Evolutionary conservation across 2,888 invertebrate genomes (phyloP), one percentile per base, ranked within the genome.

Genomic region (Willowsia nigromaculata): DNA sequence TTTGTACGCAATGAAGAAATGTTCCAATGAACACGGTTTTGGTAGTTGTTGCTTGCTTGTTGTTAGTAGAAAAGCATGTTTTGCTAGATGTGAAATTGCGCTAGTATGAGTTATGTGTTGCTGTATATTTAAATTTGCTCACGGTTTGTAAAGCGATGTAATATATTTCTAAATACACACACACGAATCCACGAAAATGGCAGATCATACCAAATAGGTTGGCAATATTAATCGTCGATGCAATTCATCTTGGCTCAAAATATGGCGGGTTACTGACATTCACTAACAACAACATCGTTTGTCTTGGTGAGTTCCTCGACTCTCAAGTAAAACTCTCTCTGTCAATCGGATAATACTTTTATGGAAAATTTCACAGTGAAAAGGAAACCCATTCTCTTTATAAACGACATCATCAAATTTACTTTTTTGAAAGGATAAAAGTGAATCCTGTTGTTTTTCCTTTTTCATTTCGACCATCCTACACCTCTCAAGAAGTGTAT

Each of bases 211-310:
- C 18, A 5, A n/a, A 22, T n/a, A n/a, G n/a, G n/a, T n/a, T n/a
- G n/a, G n/a, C 15, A 40, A 43, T 22, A 71, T 71, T 71, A 71
- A 68, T 71, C 43, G 40, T 50, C 6, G 7, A 2, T 25, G 27
- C 13, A 43, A 50, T 74, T 27, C 9, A 1, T 30, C 9, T 53
- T 15, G 0, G 15, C 30, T 50, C 30, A 30, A 74, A 74, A 74
- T 47, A 74, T 74, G 15, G 50, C 47, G 11, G 50, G 76, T 76
- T 76, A 50, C 22, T 53, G 76, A 50, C 76, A 76, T 76, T 22
- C 11, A 1, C 43, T 22, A 71, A 65, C 22, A 71, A 62, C 62
- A 30, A 59, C 62, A 62, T 62, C 13, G 0, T 15, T 62, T 62
- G 15, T 27, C 6, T 25, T 62, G 30, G 15, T 4, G 30, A 62